These are phyloP conservation scores for Oligia strigilis DNA, from an alignment of 2,888 invertebrate genomes.

Conservation along the genomic window DNA sequence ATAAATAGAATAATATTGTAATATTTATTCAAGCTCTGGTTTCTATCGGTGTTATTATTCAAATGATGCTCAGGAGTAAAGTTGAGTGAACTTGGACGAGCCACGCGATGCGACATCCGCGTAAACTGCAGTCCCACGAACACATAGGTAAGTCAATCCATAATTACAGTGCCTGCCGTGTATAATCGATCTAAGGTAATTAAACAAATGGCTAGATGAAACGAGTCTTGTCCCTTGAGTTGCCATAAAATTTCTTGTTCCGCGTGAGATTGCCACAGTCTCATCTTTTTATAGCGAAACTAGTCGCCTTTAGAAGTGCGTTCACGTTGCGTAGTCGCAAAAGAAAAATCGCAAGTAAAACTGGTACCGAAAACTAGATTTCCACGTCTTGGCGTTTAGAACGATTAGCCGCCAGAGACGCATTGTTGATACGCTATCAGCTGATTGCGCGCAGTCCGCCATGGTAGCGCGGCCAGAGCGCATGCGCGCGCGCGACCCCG, in stretches of 20 bases:
- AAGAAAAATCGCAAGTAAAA: slow-evolving; percentile 78
- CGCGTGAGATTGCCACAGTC: slow-evolving; percentile 81
- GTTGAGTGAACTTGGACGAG: slow-evolving; percentile 64
- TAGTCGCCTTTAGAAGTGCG: slow-evolving; percentile 77
- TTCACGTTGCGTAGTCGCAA: slow-evolving; percentile 74
- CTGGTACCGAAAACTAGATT: slow-evolving; percentile 88
- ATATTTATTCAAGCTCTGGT: slow-evolving; percentile 52
- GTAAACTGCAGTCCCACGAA: slow-evolving; percentile 60
- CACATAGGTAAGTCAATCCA: slow-evolving; percentile 63
- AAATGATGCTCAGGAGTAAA: slow-evolving; percentile 46
- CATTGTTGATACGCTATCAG: slow-evolving; percentile 90
- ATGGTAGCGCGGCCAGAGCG: slow-evolving; percentile 87
- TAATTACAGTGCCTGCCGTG: slow-evolving; percentile 74
- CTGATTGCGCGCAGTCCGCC: slow-evolving; percentile 88
- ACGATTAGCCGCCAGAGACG: slow-evolving; percentile 85
- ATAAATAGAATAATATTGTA: slow-evolving; percentile 43
- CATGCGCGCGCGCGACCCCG: slow-evolving; percentile 80
- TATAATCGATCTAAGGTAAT: slow-evolving; percentile 84
- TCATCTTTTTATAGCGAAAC: slow-evolving; percentile 80
- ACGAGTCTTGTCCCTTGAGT: slow-evolving; percentile 70
- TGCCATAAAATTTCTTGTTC: slow-evolving; percentile 83
- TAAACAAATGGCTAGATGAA: slow-evolving; percentile 77
- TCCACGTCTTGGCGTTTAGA: slow-evolving; percentile 86
- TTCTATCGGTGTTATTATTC: slow-evolving; percentile 53
- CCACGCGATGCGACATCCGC: slow-evolving; percentile 57